phyloP scores from a whole-genome alignment of 2,888 invertebrate species.

The Sarcophaga rosellei region DNA sequence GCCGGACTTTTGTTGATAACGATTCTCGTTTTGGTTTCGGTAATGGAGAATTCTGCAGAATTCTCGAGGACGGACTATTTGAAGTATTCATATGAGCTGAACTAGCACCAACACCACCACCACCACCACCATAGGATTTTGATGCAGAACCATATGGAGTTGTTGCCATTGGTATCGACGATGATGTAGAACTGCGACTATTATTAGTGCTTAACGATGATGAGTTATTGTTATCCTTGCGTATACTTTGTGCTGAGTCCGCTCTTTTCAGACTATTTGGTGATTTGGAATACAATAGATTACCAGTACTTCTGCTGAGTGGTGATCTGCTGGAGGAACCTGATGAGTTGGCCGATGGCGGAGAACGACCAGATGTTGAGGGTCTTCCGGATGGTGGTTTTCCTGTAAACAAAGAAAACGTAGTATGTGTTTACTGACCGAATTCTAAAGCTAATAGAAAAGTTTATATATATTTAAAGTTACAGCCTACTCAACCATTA shows the following conservation, averaged over 20 bases:
- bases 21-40: conserved; percentile 82
- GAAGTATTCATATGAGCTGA: conserved; percentile 55
- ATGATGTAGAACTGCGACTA: conserved; percentile 79
- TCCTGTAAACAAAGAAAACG: conserved; percentile 76
- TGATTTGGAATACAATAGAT: conserved; percentile 75
- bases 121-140: conserved; percentile 70
- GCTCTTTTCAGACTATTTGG: conserved; percentile 81
- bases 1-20: conserved; percentile 82
- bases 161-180: conserved; percentile 80
- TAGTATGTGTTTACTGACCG: neutral
- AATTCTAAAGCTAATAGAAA: neutral
- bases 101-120: conserved; percentile 68
- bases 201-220: conserved; percentile 74
- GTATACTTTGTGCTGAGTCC: conserved; percentile 83
- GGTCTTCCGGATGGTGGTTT: conserved; percentile 83
- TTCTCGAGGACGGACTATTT: conserved; percentile 77
- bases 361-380: conserved; percentile 74
- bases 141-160: conserved; percentile 75
- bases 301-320: conserved; percentile 80
- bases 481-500: too few species aligned
- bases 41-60: conserved; percentile 79
- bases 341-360: conserved; percentile 75
- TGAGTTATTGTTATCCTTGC: conserved; percentile 76
- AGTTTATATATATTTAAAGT: too few species aligned
- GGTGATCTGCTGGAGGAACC: conserved; percentile 77